These are phyloP conservation scores for Tetragonula clypearis DNA, from an alignment of 1,140 invertebrate genomes.

Conservation along the genomic window DNA sequence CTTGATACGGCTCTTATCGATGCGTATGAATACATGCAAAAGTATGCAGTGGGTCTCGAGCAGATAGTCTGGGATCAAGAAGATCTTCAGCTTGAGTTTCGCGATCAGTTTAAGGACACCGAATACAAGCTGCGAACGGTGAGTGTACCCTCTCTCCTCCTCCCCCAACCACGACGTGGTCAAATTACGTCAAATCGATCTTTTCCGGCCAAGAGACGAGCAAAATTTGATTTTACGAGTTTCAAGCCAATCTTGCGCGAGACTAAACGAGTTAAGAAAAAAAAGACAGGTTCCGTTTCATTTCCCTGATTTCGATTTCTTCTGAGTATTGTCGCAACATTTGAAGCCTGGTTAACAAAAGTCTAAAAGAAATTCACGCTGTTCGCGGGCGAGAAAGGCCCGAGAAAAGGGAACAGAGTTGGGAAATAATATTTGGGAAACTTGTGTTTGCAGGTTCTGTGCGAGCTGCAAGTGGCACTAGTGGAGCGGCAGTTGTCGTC, in stretches of 20 bases:
- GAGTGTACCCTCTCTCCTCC: constrained; percentile 65
- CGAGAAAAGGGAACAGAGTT: too few species aligned
- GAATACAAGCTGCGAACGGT: constrained; percentile 83
- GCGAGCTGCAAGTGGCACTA: constrained; percentile 83
- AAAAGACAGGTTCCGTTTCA: background rate
- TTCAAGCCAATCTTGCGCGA: constrained; percentile 33
- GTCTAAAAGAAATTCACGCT: too few species aligned
- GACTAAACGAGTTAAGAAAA: background rate
- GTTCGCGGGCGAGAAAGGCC: too few species aligned
- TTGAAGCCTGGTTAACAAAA: too few species aligned
- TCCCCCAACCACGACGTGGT: background rate
- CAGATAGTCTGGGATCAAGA: constrained; percentile 86
- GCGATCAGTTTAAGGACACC: constrained; percentile 82
- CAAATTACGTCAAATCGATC: too few species aligned
- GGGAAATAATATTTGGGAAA: background rate
- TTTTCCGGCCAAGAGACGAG: background rate
- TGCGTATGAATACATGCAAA: constrained; percentile 85
- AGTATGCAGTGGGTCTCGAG: constrained; percentile 86
- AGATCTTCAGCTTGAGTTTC: constrained; percentile 79
- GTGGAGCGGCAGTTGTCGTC: constrained; percentile 81
- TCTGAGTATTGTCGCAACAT: background rate
- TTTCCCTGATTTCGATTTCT: constrained; percentile 17
- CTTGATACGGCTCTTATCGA: constrained; percentile 82
- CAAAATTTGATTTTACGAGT: constrained; percentile 70
- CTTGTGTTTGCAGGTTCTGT: constrained; percentile 80